phyloP scores from a whole-genome alignment of 2,888 invertebrate species.

The Parnassius mnemosyne region DNA sequence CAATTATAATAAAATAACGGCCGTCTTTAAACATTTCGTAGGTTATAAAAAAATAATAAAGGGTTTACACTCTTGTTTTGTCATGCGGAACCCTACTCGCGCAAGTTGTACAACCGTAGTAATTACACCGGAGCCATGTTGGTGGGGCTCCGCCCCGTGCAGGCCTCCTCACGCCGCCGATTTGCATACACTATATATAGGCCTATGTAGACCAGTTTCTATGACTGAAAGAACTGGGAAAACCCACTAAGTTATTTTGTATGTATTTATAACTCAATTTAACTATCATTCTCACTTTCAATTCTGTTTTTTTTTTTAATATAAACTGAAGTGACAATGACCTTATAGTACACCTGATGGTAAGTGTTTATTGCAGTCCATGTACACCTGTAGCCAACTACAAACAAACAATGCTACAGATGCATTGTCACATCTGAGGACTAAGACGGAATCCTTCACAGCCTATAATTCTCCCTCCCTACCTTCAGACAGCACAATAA shows the following conservation, averaged over 20 bases:
- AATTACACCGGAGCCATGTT: slow-evolving; percentile 26
- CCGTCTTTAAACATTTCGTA: neutral
- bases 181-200: slow-evolving; percentile 26
- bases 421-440: too few species aligned
- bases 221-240: neutral
- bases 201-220: neutral
- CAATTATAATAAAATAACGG: neutral
- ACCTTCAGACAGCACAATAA: too few species aligned
- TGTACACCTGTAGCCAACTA: too few species aligned
- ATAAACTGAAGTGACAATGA: neutral
- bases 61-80: neutral
- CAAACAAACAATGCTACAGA: too few species aligned
- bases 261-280: neutral
- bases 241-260: neutral
- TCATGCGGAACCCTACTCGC: slow-evolving; percentile 19
- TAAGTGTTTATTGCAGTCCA: too few species aligned
- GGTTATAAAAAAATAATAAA: too few species aligned
- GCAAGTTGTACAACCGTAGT: slow-evolving; percentile 11
- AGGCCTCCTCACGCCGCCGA: slow-evolving; percentile 18
- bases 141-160: slow-evolving; percentile 27
- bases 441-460: too few species aligned
- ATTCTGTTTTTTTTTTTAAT: too few species aligned
- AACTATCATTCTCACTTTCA: too few species aligned
- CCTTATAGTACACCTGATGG: neutral
- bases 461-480: too few species aligned